A percentile compares a stretch with the other conserved stretches of the same genome.
Evolutionary conservation across 2,797 vertebrate species (phyloP).

Genomic region (Sebastes melanostomus): DNA sequence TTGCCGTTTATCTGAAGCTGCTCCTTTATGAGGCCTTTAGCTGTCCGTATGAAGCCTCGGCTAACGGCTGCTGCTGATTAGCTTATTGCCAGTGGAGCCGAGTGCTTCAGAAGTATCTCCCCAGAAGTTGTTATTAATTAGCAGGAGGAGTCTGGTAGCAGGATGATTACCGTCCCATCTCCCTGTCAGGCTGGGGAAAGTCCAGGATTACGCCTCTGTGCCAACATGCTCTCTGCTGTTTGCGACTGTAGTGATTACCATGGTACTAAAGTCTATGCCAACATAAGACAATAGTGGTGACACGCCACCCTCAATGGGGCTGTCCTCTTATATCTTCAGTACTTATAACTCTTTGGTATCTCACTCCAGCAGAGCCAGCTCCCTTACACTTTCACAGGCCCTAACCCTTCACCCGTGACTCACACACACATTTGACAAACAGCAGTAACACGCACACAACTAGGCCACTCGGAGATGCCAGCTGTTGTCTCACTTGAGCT

Average conservation of each 20-base stretch:
- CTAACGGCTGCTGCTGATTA: constrained; percentile 55
- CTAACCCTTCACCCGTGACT: constrained; percentile 50
- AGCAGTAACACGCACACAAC: constrained; percentile 19
- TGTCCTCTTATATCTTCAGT: constrained; percentile 63
- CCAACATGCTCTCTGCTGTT: constrained; percentile 69
- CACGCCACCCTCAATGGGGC: constrained; percentile 67
- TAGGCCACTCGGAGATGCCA: constrained; percentile 33
- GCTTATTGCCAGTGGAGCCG: constrained; percentile 70
- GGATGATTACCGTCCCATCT: constrained; percentile 76
- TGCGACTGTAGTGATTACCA: constrained; percentile 64
- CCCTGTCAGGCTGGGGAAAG: constrained; percentile 69
- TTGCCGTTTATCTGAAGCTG: constrained; percentile 45
- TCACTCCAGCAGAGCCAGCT: constrained; percentile 68
- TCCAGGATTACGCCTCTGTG: constrained; percentile 78
- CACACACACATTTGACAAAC: constrained; percentile 42
- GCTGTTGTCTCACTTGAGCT: constrained; percentile 50
- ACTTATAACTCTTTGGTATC: constrained; percentile 74
- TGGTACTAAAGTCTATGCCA: constrained; percentile 62
- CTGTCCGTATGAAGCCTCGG: constrained; percentile 27
- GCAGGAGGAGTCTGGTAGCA: constrained; percentile 71
- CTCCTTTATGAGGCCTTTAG: constrained; percentile 47
- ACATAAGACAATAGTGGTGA: constrained; percentile 64
- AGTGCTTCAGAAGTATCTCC: constrained; percentile 74
- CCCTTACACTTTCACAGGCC: constrained; percentile 62
- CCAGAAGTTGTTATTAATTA: constrained; percentile 82